Evolutionary conservation across 2,113 vertebrate genomes (phyloP).

Genomic region (Poeciliopsis occidentalis): DNA sequence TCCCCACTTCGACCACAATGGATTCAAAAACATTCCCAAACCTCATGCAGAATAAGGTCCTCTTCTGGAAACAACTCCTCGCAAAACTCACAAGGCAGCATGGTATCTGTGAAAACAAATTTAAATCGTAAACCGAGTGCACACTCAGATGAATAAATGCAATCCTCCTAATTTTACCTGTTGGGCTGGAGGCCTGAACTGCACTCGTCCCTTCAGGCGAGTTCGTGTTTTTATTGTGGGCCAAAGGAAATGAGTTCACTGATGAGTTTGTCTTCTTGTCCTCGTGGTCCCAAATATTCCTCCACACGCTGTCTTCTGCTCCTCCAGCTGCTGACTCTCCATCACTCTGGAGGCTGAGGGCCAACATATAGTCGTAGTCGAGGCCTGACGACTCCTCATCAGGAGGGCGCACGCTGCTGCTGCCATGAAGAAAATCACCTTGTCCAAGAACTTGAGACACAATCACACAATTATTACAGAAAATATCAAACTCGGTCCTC

Average conservation of each 20-base stretch:
- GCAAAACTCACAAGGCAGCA: constrained; percentile 97
- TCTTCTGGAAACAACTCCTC: constrained; percentile 94
- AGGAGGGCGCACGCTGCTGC: constrained; percentile 43
- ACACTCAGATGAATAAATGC: background rate
- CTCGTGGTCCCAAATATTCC: constrained; percentile 76
- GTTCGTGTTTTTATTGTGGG: constrained; percentile 70
- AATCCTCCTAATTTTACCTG: constrained; percentile 43
- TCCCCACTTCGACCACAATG: background rate
- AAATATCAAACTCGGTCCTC: background rate
- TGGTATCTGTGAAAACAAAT: constrained; percentile 65
- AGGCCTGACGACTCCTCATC: constrained; percentile 81
- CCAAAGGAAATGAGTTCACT: constrained; percentile 31
- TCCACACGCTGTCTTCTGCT: constrained; percentile 68
- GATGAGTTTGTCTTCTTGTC: constrained; percentile 58
- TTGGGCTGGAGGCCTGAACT: constrained; percentile 49
- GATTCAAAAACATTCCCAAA: constrained; percentile 53
- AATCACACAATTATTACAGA: background rate
- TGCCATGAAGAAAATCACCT: constrained; percentile 60
- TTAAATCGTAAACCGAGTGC: background rate
- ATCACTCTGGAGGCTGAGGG: constrained; percentile 88
- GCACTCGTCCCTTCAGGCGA: constrained; percentile 38
- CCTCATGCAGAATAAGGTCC: constrained; percentile 96
- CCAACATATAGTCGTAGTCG: constrained; percentile 91
- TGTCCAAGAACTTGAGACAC: constrained; percentile 65
- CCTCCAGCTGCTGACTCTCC: constrained; percentile 66